Conservation (phyloP, 2,797 vertebrate species). For the Heliangelus exortis region DNA sequence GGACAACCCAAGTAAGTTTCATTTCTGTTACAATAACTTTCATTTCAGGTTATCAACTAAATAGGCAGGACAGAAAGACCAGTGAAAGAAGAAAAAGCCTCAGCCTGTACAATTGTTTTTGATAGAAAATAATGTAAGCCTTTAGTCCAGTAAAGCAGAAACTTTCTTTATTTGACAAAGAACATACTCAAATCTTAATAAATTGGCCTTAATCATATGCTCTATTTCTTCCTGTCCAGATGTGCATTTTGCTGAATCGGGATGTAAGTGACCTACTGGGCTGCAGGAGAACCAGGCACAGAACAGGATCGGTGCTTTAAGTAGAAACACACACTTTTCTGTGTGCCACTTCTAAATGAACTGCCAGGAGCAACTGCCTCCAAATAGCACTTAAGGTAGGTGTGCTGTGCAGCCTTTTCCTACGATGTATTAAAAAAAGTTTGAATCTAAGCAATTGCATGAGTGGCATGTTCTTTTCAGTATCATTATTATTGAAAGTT, state of each 20-base stretch:
- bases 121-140: not conserved
- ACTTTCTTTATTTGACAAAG: not conserved
- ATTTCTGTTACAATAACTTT: not conserved
- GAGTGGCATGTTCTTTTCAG: accelerated
- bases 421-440: not conserved
- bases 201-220: not conserved
- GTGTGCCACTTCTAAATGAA: not conserved
- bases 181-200: not conserved
- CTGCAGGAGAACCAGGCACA: not conserved
- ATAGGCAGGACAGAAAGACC: not conserved
- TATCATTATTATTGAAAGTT: not conserved
- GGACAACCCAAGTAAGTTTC: not conserved
- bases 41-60: not conserved
- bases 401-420: not conserved
- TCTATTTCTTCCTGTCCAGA: not conserved
- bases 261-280: not conserved
- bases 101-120: not conserved
- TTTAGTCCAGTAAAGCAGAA: not conserved
- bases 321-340: not conserved
- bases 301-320: not conserved
- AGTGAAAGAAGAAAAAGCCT: not conserved
- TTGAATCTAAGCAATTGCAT: not conserved
- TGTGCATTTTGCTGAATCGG: not conserved
- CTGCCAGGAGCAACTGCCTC: not conserved
- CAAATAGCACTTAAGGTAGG: not conserved